These are phyloP conservation scores for Chymomyza procnemis DNA, from an alignment of 2,888 invertebrate species.

Conservation along the genomic window DNA sequence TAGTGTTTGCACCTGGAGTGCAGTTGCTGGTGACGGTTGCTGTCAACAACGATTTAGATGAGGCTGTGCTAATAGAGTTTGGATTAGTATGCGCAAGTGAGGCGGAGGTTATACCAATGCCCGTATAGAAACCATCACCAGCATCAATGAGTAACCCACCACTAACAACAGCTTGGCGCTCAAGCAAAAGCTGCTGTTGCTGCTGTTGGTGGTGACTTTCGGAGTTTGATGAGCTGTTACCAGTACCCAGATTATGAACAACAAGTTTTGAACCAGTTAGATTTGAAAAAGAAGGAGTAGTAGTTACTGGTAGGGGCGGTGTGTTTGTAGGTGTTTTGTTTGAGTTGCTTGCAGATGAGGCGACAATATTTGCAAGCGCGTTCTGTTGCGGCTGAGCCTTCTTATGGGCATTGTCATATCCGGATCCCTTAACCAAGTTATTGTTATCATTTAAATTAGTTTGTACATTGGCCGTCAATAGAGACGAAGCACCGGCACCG, in stretches of 20 bases:
- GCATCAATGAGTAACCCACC: constrained; percentile 38
- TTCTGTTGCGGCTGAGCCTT: constrained; percentile 21
- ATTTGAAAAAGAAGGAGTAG: constrained; percentile 74
- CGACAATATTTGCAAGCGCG: constrained; percentile 27
- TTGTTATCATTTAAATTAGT: constrained; percentile 49
- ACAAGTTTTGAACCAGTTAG: constrained; percentile 57
- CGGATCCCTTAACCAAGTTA: constrained; percentile 70
- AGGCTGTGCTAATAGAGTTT: constrained; percentile 49
- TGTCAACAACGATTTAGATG: constrained; percentile 15
- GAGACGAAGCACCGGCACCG: constrained; percentile 46
- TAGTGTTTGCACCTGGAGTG: constrained; percentile 30
- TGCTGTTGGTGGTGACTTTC: constrained; percentile 29
- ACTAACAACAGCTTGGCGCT: constrained; percentile 34
- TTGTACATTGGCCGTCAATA: constrained; percentile 19
- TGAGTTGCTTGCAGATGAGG: constrained; percentile 42
- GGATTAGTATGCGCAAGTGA: constrained; percentile 49
- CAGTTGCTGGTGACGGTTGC: constrained; percentile 21
- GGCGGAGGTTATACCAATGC: constrained; percentile 51
- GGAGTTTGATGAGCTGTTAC: constrained; percentile 30
- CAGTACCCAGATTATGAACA: constrained; percentile 47
- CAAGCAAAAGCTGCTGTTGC: constrained; percentile 42
- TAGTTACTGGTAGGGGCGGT: constrained; percentile 74
- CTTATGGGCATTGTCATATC: constrained; percentile 28
- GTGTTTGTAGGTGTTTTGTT: constrained; percentile 48
- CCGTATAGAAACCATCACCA: constrained; percentile 60